Conservation (phyloP, 2,888 invertebrate species). For the Tenthredo notha region DNA sequence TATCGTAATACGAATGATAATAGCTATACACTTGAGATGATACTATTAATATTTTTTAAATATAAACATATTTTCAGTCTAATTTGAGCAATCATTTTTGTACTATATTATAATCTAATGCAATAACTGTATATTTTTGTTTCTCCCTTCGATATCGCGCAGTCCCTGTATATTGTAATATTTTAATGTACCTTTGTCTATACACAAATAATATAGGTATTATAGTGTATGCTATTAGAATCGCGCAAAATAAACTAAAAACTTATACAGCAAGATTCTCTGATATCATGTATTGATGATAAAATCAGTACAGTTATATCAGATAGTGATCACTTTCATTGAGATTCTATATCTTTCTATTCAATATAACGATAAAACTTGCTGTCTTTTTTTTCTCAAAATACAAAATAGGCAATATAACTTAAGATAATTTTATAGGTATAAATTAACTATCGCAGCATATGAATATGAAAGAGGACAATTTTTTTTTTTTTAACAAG, state of each 20-base stretch:
- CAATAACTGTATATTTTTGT: constrained; percentile 33
- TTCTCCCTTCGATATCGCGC: background rate
- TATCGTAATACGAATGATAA: background rate
- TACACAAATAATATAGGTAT: constrained; percentile 2
- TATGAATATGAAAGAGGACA: background rate
- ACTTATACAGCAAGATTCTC: background rate
- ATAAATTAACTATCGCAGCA: background rate
- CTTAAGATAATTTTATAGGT: background rate
- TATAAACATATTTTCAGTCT: constrained; percentile 43
- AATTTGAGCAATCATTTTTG: constrained; percentile 38
- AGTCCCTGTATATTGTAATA: constrained; percentile 39
- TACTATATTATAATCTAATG: constrained; percentile 1
- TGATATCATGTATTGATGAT: background rate
- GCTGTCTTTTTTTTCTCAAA: background rate
- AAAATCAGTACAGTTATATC: constrained; percentile 4
- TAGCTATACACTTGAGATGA: constrained; percentile 22
- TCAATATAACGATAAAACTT: constrained; percentile 8
- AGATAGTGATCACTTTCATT: background rate
- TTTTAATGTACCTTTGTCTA: constrained; percentile 36
- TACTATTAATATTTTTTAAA: constrained; percentile 22
- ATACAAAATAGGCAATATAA: background rate
- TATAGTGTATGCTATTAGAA: constrained; percentile 4
- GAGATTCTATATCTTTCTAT: constrained; percentile 8
- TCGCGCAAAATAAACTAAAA: constrained; percentile 42
- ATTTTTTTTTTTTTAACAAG: constrained; percentile 17